Evolutionary conservation across 2,888 invertebrate species (phyloP), one percentile per base, ranked within the genome.

Genomic region (Melipona beecheii): DNA sequence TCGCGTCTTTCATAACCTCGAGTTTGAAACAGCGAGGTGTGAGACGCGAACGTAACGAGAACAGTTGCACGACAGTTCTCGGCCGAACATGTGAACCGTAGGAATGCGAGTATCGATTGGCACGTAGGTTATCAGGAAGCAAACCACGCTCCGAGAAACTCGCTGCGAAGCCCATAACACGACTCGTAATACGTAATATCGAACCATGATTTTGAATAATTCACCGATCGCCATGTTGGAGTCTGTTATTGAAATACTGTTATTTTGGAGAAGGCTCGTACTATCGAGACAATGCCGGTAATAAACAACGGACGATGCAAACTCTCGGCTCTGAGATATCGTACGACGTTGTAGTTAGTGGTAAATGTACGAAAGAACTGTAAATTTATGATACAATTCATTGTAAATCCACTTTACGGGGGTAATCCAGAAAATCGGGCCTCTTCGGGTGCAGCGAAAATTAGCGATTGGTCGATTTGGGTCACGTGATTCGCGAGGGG

Each of bases 61-160:
- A 74, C 52, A 24, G 49, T n/a, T 21, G 43, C 58, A 17, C 27
- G 27, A 27, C 50, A 68, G 43, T 43, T 43, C 43, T 60, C 52
- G 78, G 78, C 75, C 78, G 72, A 74, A 71, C 77, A 36, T 43
- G 70, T 70, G 76, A 60, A 78, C 66, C 17, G 36, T 60, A 62
- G 74, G 76, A 86, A 75, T 75, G 73, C 82, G 72, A 83, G 82
- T 84, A 86, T 88, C 86, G 88, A 87, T 88, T 84, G 74, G 60
- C 79, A 60, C 58, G 75, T 62, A 78, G 56, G 73, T 87, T 87
- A 87, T 88, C 85, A 74, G 81, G 83, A 77, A 62, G 76, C 81
- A 62, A 60, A 9, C 64, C 66, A 81, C 74, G 78, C 83, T 77
- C 76, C 58, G 65, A 62, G 58, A 65, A 75, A 60, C 78, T 78